Percentiles rank a stretch among this genome's conserved stretches.
Evolutionary conservation across 2,113 vertebrate genomes (phyloP).

Genomic region (Microcebus tavaratra): DNA sequence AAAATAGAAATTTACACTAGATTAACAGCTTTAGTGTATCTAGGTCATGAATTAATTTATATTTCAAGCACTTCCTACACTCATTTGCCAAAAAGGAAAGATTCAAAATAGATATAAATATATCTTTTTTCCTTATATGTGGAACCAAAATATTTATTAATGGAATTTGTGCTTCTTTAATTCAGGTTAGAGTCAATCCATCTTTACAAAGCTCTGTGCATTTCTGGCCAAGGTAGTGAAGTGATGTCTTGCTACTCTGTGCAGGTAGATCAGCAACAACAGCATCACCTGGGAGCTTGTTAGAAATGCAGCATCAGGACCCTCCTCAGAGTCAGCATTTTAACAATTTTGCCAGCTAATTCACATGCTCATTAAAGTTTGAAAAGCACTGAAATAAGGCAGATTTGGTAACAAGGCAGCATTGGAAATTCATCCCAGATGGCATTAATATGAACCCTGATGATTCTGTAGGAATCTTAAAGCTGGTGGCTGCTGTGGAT

Average conservation of each 20-base stretch:
- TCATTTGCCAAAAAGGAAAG: conserved; percentile 36
- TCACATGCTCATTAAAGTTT: background rate
- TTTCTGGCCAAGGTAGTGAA: background rate
- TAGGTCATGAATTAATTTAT: background rate
- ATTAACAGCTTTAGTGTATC: background rate
- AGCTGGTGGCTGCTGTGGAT: background rate
- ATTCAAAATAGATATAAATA: background rate
- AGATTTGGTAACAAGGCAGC: background rate
- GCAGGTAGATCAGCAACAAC: background rate
- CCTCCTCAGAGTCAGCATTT: background rate
- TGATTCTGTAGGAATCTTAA: background rate
- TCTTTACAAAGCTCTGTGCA: background rate
- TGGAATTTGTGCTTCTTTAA: background rate
- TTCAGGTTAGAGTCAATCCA: background rate
- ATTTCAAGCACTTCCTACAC: background rate
- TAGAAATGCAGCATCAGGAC: background rate
- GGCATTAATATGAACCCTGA: background rate
- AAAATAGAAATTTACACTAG: background rate
- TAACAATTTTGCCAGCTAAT: background rate
- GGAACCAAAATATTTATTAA: background rate
- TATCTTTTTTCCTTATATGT: background rate
- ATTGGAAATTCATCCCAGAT: background rate
- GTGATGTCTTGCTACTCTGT: background rate
- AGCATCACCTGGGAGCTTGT: background rate
- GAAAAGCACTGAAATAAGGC: background rate